Evolutionary conservation across 1,140 invertebrate genomes (phyloP).

Genomic region (Popillia japonica): DNA sequence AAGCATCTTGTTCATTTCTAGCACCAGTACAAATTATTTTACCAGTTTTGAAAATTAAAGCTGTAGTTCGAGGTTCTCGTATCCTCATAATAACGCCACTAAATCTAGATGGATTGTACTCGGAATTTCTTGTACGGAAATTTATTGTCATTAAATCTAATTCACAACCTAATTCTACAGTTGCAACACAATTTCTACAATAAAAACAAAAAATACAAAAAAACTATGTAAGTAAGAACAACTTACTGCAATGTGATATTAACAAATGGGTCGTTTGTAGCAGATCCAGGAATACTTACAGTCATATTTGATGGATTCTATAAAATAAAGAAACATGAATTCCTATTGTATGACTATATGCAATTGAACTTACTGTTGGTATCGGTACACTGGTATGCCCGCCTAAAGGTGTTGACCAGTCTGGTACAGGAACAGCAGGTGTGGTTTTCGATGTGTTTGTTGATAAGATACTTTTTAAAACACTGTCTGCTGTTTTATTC

Average conservation of each 20-base stretch:
- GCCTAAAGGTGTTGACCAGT: conserved; percentile 50
- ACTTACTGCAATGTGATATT: conserved; percentile 56
- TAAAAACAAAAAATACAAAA: background rate
- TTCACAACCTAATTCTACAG: conserved; percentile 89
- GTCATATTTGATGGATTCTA: conserved; percentile 47
- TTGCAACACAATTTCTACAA: conserved; percentile 91
- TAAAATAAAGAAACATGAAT: background rate
- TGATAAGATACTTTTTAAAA: conserved; percentile 53
- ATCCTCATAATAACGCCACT: conserved; percentile 99
- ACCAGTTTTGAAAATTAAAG: conserved; percentile 96
- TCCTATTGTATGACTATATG: background rate
- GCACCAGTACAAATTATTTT: conserved; percentile 99
- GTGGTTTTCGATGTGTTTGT: conserved; percentile 54
- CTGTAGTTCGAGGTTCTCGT: conserved; percentile 94
- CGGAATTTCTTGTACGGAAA: conserved; percentile 95
- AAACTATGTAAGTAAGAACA: background rate
- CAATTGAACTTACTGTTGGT: background rate
- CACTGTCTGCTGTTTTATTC: conserved; percentile 44
- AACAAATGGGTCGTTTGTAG: conserved; percentile 54
- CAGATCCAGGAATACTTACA: conserved; percentile 53
- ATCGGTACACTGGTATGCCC: background rate
- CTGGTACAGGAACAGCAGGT: conserved; percentile 57
- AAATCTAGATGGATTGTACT: conserved; percentile 98
- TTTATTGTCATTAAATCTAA: conserved; percentile 92
- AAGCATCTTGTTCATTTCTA: conserved; percentile 93